These are phyloP conservation scores for Drosophila birchii DNA, from an alignment of 2,888 invertebrate species.

Conservation along the genomic window DNA sequence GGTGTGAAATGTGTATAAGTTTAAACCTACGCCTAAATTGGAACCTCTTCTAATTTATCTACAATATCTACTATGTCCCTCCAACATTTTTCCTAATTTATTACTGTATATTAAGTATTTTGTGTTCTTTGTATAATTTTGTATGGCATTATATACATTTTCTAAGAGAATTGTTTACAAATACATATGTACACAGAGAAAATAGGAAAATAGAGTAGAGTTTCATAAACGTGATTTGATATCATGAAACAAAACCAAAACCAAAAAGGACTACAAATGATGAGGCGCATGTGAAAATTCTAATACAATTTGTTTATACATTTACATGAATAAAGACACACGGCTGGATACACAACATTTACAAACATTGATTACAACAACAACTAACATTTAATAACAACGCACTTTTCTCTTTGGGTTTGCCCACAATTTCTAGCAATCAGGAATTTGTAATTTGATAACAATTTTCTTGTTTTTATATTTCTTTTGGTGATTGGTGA, in stretches of 20 bases:
- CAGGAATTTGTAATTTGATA: conserved; percentile 28
- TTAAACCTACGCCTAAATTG: neutral
- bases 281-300: conserved; percentile 52
- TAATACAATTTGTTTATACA: conserved; percentile 43
- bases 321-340: conserved; percentile 35
- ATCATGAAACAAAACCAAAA: conserved; percentile 20
- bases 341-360: conserved; percentile 68
- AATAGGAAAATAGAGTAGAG: conserved; percentile 3
- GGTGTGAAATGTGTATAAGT: neutral
- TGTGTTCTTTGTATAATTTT: conserved; percentile 19
- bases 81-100: neutral
- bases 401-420: conserved; percentile 46
- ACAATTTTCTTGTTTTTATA: conserved; percentile 13
- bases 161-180: conserved; percentile 2
- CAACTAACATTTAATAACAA: conserved; percentile 72
- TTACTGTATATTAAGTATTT: conserved; percentile 7
- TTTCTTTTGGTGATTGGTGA: conserved; percentile 6
- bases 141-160: conserved; percentile 1
- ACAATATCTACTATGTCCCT: neutral
- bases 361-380: conserved; percentile 79
- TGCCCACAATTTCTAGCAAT: conserved; percentile 62
- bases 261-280: conserved; percentile 60
- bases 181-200: conserved; percentile 33
- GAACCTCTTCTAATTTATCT: neutral
- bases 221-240: conserved; percentile 10